Conservation (phyloP, 2,797 vertebrate species). For the Phalloptychus januarius region DNA sequence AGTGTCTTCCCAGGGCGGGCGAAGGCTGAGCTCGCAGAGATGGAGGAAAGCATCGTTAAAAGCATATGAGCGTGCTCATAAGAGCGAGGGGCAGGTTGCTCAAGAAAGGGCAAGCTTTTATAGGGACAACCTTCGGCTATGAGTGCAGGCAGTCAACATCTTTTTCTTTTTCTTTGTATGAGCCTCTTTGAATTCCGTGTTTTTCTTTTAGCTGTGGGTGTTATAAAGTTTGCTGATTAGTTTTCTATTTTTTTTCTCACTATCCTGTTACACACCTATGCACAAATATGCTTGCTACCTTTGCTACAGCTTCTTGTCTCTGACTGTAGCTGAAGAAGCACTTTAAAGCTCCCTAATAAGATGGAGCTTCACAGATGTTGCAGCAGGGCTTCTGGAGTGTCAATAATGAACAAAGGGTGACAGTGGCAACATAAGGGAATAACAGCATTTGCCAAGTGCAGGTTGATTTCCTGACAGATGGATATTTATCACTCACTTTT, state of each 20-base stretch:
- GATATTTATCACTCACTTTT: conserved; percentile 78
- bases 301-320: conserved; percentile 30
- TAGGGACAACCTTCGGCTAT: conserved; percentile 66
- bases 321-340: conserved; percentile 65
- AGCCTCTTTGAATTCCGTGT: conserved; percentile 49
- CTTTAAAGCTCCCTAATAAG: conserved; percentile 77
- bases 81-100: conserved; percentile 55
- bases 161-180: conserved; percentile 57
- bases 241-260: background rate
- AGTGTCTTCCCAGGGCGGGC: conserved; percentile 60
- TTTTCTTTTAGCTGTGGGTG: conserved; percentile 29
- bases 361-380: conserved; percentile 59
- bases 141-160: conserved; percentile 71
- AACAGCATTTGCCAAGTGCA: conserved; percentile 67
- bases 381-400: conserved; percentile 42
- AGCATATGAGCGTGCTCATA: conserved; percentile 62
- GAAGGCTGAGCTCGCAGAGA: conserved; percentile 49
- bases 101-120: conserved; percentile 74
- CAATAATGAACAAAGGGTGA: conserved; percentile 73
- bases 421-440: conserved; percentile 73
- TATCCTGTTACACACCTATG: background rate
- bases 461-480: conserved; percentile 71
- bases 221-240: conserved; percentile 45
- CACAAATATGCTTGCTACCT: conserved; percentile 12
- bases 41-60: conserved; percentile 70